phyloP scores from a whole-genome alignment of 1,140 invertebrate species.

The Eumeta japonica region DNA sequence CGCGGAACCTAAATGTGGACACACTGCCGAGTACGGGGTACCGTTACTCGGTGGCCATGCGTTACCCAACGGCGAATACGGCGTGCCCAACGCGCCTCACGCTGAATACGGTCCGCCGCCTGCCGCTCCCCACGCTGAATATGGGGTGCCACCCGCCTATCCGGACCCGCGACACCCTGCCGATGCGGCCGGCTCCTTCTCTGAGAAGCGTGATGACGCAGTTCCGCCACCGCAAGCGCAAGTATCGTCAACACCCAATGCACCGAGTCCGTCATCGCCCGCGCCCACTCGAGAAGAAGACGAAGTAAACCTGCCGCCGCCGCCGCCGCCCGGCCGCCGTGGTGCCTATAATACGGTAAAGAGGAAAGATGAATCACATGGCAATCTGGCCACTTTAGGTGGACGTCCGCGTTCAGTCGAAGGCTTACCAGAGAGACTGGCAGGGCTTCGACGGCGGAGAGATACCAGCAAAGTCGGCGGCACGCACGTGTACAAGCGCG shows the following conservation, averaged over 20 bases:
- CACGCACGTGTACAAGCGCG: slow-evolving; percentile 78
- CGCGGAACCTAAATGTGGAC: slow-evolving; percentile 83
- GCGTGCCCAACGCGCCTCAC: slow-evolving; percentile 61
- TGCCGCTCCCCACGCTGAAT: slow-evolving; percentile 60
- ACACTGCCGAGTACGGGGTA: slow-evolving; percentile 69
- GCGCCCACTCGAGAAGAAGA: slow-evolving; percentile 54
- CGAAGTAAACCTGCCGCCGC: slow-evolving; percentile 73
- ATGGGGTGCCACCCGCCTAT: slow-evolving; percentile 73
- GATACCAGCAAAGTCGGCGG: slow-evolving; percentile 64
- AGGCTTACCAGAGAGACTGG: slow-evolving; percentile 68
- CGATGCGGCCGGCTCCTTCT: slow-evolving; percentile 76
- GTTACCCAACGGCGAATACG: slow-evolving; percentile 66
- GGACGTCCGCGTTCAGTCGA: slow-evolving; percentile 80
- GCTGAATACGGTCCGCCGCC: slow-evolving; percentile 71
- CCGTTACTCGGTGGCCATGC: slow-evolving; percentile 62
- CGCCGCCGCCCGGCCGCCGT: slow-evolving; percentile 74
- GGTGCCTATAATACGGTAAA: slow-evolving; percentile 79
- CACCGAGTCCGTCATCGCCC: slow-evolving; percentile 66
- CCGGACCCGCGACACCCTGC: slow-evolving; percentile 81
- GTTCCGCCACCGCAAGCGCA: slow-evolving; percentile 77
- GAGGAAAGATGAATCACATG: slow-evolving; percentile 75
- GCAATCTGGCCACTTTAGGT: slow-evolving; percentile 76
- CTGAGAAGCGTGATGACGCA: slow-evolving; percentile 76
- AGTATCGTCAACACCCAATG: slow-evolving; percentile 66
- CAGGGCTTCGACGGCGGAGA: slow-evolving; percentile 67